These are phyloP conservation scores for Oreochromis grahami DNA, from an alignment of 2,797 vertebrate genomes.

Conservation along the genomic window DNA sequence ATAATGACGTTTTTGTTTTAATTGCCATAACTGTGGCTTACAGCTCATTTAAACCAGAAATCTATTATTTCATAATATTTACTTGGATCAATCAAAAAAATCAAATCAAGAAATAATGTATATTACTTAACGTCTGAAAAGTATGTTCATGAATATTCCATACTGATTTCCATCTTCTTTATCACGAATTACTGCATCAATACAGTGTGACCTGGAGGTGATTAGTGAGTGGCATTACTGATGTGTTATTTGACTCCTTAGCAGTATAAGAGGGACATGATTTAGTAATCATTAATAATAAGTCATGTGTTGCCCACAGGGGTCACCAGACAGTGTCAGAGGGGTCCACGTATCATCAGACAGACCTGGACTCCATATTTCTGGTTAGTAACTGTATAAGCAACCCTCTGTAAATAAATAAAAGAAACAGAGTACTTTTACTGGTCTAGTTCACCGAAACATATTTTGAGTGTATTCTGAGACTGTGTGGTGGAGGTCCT, in stretches of 20 bases:
- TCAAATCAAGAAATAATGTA: too few relatives aligned
- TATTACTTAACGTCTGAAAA: too few relatives aligned
- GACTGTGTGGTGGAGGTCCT: too few relatives aligned
- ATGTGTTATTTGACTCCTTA: neutral
- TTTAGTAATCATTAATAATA: neutral
- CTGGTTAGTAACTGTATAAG: neutral
- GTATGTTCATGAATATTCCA: too few relatives aligned
- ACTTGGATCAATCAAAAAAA: too few relatives aligned
- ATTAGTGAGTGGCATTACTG: neutral
- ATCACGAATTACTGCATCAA: too few relatives aligned
- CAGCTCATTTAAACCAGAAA: too few relatives aligned
- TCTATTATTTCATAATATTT: accelerated
- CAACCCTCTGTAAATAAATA: neutral
- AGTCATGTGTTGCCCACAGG: neutral
- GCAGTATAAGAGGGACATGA: neutral
- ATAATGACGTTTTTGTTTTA: neutral
- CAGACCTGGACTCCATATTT: neutral
- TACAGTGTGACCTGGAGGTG: neutral
- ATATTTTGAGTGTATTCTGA: neutral
- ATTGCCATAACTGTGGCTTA: too few relatives aligned
- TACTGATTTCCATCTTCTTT: too few relatives aligned
- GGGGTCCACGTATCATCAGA: neutral
- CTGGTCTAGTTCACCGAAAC: accelerated
- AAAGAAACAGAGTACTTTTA: accelerated
- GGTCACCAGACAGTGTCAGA: neutral